Percentiles rank a stretch among this genome's conserved stretches.
These are phyloP conservation scores for Lamprotornis superbus DNA, from an alignment of 2,113 vertebrate genomes.

Conservation along the genomic window DNA sequence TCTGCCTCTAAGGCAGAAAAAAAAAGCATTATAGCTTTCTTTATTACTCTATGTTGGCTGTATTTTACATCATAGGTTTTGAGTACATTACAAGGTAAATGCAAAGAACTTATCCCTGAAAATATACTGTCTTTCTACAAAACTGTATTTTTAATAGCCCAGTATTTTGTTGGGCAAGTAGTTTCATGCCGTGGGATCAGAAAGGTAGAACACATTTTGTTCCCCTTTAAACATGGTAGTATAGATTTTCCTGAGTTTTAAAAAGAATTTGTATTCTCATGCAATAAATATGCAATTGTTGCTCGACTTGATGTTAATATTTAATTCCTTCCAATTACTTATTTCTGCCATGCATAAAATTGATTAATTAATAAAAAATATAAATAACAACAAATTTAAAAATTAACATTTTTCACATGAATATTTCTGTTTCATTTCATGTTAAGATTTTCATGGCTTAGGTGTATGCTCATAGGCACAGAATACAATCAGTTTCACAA, in stretches of 20 bases:
- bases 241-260: not conserved
- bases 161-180: not conserved
- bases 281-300: not conserved
- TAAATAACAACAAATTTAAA: not conserved
- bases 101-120: not conserved
- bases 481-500: not conserved
- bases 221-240: not conserved
- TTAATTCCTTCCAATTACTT: not conserved
- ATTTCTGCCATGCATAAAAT: constrained; percentile 9
- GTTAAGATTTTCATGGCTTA: not conserved
- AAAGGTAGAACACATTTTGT: not conserved
- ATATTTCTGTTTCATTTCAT: not conserved
- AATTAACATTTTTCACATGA: fast-evolving
- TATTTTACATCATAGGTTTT: not conserved
- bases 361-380: not conserved
- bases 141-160: not conserved
- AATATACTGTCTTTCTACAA: not conserved
- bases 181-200: not conserved
- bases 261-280: not conserved
- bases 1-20: not conserved
- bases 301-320: constrained; percentile 4
- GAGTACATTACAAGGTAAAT: not conserved
- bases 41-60: not conserved
- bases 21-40: not conserved
- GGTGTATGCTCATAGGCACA: not conserved